phyloP scores from a whole-genome alignment of 1,140 invertebrate species.

The Nebria ingens region DNA sequence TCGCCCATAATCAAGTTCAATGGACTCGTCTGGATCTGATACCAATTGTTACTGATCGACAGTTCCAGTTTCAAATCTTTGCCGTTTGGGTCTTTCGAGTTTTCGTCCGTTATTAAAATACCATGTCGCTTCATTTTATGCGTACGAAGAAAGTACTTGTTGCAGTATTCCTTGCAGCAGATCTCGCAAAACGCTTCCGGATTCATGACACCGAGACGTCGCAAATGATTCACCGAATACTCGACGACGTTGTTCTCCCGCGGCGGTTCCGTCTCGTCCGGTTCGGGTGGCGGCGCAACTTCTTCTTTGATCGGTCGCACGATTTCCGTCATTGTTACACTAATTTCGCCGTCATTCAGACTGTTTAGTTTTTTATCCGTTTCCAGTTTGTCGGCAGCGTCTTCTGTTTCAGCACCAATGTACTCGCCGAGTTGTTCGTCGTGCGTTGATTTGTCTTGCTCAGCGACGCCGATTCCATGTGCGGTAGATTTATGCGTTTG shows the following conservation, averaged over 20 bases:
- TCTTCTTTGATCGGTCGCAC: constrained; percentile 45
- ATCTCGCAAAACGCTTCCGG: constrained; percentile 87
- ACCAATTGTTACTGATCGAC: constrained; percentile 30
- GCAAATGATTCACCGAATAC: constrained; percentile 55
- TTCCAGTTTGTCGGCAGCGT: not conserved
- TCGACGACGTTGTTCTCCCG: constrained; percentile 51
- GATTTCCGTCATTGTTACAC: constrained; percentile 30
- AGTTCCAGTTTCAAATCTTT: constrained; percentile 32
- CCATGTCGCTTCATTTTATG: constrained; percentile 82
- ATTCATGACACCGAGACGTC: constrained; percentile 69
- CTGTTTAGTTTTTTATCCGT: not conserved
- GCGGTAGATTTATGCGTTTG: constrained; percentile 40
- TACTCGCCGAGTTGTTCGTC: not conserved
- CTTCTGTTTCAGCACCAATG: not conserved
- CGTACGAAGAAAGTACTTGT: constrained; percentile 86
- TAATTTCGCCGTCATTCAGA: not conserved
- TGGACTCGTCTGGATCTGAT: constrained; percentile 46
- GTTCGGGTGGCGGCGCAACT: constrained; percentile 39
- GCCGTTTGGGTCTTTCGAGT: constrained; percentile 35
- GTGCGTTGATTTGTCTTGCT: constrained; percentile 25
- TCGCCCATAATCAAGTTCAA: constrained; percentile 52
- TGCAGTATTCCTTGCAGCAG: constrained; percentile 91
- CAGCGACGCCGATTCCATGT: constrained; percentile 28
- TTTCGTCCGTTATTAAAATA: constrained; percentile 46
- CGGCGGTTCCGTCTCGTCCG: constrained; percentile 47